Evolutionary conservation across 2,797 vertebrate species (phyloP), one percentile per base, ranked within the genome.

Genomic region (Micropoecilia bifurca): DNA sequence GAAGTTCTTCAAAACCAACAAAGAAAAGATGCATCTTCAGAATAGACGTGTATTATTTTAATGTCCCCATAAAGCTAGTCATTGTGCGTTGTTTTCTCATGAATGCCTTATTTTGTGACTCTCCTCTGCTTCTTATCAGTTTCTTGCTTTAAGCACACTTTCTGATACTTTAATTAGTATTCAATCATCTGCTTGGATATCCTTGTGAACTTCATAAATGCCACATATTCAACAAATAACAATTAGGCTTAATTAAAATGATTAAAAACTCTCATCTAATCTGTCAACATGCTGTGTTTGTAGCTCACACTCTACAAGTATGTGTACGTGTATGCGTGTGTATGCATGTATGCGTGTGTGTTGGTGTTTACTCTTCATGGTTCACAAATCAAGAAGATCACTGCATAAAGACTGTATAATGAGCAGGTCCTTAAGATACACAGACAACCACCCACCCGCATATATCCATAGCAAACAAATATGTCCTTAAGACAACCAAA

Each of bases 171-270:
- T 92, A 93, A 93, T 95, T 93, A 94, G 80, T 53, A 25, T 78
- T 78, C 83, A 59, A 41, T 80, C 77, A 53, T 80, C 77, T 90
- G 81, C 82, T 73, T 90, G 78, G 85, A 80, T 87, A 79, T 92
- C 88, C 80, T 50, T 1, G 20, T 88, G 90, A 93, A 91, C 91
- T 87, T 84, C 46, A 86, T 80, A 90, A 91, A 94, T 91, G 88
- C 86, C 88, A 91, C 79, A 89, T 86, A 94, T 95, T 94, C 84
- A 91, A 89, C 91, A 93, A 92, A 91, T 90, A 92, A 90, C 87
- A 93, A 92, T 93, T 90, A 91, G 83, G 83, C 83, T 93, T 95
- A 94, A 95, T 95, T 93, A 95, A 93, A 89, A 94, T 92, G 87
- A 94, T 93, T 93, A 92, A 91, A 93, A 93, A 85, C 77, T 86